Base-by-base conservation (phyloP, 2,888 invertebrate genomes). In the Papilio demoleus region DNA sequence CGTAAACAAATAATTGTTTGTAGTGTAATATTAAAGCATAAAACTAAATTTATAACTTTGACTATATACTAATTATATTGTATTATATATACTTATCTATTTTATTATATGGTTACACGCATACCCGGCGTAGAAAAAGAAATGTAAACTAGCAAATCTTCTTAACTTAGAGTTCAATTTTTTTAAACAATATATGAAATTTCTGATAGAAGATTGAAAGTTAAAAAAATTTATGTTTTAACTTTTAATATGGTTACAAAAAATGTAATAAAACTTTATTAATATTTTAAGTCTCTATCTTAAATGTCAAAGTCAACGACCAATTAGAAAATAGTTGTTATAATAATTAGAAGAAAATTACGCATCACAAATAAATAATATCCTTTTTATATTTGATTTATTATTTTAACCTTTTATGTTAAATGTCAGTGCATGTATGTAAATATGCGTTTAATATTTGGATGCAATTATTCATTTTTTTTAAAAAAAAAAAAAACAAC, bases 391-490 rank as follows among this genome's bases (percentile, higher is more conserved):
- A 56, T 56, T 31, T 31, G 27, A 27, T 31, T 56, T n/a, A 27
- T 56, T 56, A 56, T 17, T 31, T n/a, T 17, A 31, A 56, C 31
- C 53, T 31, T 17, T 17, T 2, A n/a, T 27, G 14, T 24, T 27
- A 53, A 53, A 27, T 27, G 2, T 31, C 53, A 27, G 53, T 31
- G n/a, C 31, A 31, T 56, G 31, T 27, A 27, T 27, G 27, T 34
- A n/a, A 22, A 14, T 40, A 40, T 45, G 38, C 36, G 22, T 24
- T 61, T 27, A 14, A 17, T 61, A 40, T 24, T n/a, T 11, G 4
- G 14, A 50, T 47, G 19, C 59, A 66, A 66, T 60, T 14, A 66
- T 24, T 66, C 14, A 45, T 8, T 4, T 27, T 22, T 60, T 67
- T 36, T 27, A 56, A 56, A 34, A 11, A 42, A 40, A 19, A 19